Evolutionary conservation across 2,888 invertebrate genomes (phyloP).

Genomic region (Lasius fuliginosus): DNA sequence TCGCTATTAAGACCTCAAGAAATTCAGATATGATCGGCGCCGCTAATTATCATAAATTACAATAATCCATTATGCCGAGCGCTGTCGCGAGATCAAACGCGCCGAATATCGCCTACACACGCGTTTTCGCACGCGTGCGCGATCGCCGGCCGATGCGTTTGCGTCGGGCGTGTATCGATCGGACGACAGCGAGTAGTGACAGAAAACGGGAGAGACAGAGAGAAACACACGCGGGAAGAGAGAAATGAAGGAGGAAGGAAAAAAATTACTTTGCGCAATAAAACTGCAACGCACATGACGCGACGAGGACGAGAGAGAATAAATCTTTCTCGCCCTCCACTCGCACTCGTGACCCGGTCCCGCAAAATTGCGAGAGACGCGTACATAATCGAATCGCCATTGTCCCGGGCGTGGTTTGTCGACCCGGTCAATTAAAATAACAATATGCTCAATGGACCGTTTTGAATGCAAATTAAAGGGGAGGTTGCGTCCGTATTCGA

Average conservation of each 20-base stretch:
- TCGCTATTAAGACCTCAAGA: slow-evolving; percentile 16
- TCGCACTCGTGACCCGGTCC: slow-evolving; percentile 32
- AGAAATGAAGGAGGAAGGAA: background rate
- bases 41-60: slow-evolving; percentile 66
- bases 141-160: slow-evolving; percentile 1
- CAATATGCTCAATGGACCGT: slow-evolving; percentile 77
- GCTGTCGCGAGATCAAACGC: slow-evolving; percentile 56
- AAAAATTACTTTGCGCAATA: slow-evolving; percentile 44
- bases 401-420: slow-evolving; percentile 52
- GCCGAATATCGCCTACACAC: slow-evolving; percentile 40
- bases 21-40: slow-evolving; percentile 23
- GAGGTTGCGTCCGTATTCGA: slow-evolving; percentile 53
- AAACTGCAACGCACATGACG: slow-evolving; percentile 36
- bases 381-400: slow-evolving; percentile 72
- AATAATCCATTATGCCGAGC: slow-evolving; percentile 55
- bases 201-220: background rate
- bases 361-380: slow-evolving; percentile 65
- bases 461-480: slow-evolving; percentile 77
- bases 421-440: slow-evolving; percentile 77
- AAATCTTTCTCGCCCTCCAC: slow-evolving; percentile 61
- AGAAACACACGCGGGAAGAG: background rate
- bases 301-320: slow-evolving; percentile 48
- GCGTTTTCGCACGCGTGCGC: slow-evolving; percentile 21
- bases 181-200: slow-evolving; percentile 1
- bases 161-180: slow-evolving; percentile 44